Percentiles rank a stretch among this genome's conserved stretches.
Conservation (phyloP, 2,888 invertebrate species). For the Thumatha senex region DNA sequence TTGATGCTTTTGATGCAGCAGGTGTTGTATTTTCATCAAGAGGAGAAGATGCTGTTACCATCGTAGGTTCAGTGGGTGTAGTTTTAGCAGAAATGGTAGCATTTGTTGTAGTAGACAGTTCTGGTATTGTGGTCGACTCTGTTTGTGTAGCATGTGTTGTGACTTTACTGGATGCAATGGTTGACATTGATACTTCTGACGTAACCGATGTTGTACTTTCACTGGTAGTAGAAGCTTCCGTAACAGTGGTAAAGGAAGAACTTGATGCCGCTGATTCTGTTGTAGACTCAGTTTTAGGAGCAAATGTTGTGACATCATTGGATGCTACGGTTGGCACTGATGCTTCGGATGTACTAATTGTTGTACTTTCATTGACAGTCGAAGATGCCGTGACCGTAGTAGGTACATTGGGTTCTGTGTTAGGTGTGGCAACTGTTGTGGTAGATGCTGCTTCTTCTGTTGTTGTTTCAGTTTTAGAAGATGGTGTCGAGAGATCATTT, state of each 20-base stretch:
- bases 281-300: background rate
- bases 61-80: background rate
- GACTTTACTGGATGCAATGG: background rate
- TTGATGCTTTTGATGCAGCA: too few species aligned
- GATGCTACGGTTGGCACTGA: background rate
- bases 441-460: background rate
- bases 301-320: background rate
- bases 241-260: background rate
- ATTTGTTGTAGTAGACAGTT: constrained; percentile 8
- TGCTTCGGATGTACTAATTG: background rate
- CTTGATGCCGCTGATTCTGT: background rate
- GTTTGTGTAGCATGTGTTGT: background rate
- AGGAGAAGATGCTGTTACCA: background rate
- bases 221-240: background rate
- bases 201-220: too few species aligned
- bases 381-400: too few species aligned
- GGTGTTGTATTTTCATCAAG: too few species aligned
- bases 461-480: background rate
- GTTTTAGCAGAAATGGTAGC: background rate
- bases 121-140: background rate
- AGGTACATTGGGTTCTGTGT: too few species aligned
- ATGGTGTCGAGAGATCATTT: background rate
- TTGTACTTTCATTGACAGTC: too few species aligned
- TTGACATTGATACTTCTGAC: too few species aligned
- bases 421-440: background rate